These are phyloP conservation scores for Gopherus flavomarginatus DNA, from an alignment of 2,113 vertebrate species.

Conservation along the genomic window DNA sequence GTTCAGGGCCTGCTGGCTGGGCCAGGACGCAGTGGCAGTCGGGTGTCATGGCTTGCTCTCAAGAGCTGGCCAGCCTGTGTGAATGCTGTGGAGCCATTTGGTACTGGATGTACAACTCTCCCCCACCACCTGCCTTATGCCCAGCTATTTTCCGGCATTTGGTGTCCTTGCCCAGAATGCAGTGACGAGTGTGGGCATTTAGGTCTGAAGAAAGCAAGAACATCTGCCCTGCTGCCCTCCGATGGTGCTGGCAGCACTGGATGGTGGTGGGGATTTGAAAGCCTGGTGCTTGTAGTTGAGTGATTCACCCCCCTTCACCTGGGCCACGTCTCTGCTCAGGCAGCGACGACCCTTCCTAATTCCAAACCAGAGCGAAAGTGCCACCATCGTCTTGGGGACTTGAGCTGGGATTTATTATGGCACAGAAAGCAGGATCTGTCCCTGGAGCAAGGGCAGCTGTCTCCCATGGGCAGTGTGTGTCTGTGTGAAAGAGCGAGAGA, in stretches of 20 bases:
- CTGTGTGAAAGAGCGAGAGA: not conserved
- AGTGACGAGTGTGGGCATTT: fast-evolving
- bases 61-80: not conserved
- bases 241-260: fast-evolving
- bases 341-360: not conserved
- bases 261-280: not conserved
- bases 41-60: fast-evolving
- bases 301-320: not conserved
- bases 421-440: not conserved
- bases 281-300: not conserved
- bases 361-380: fast-evolving
- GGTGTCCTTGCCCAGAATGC: not conserved
- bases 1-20: not conserved
- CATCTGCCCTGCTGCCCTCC: not conserved
- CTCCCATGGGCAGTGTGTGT: not conserved
- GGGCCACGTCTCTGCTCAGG: not conserved
- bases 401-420: not conserved
- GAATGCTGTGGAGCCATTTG: not conserved
- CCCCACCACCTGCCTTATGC: too few relatives aligned
- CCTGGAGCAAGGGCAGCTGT: not conserved
- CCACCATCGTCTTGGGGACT: fast-evolving
- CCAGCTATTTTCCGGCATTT: not conserved
- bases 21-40: fast-evolving
- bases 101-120: not conserved
- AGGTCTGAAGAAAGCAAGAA: not conserved